These are phyloP conservation scores for Dicrostonyx torquatus DNA, from an alignment of 2,797 vertebrate genomes.

Conservation along the genomic window DNA sequence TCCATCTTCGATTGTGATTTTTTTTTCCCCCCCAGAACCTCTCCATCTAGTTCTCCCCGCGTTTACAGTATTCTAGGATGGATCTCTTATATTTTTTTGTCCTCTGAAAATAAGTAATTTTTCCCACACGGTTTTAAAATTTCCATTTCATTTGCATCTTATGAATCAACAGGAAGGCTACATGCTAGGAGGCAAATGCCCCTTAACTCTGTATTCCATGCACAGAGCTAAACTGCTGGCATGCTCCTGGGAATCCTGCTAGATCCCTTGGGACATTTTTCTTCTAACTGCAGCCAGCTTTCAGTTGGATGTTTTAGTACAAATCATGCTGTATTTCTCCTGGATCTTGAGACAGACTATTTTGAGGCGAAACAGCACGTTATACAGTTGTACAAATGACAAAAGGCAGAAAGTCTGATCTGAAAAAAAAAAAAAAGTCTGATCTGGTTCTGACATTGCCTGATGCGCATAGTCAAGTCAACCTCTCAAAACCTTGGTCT, in stretches of 20 bases:
- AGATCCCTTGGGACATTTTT: slow-evolving; percentile 50
- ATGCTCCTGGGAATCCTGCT: background rate
- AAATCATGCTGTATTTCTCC: slow-evolving; percentile 24
- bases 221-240: slow-evolving; percentile 43
- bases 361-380: background rate
- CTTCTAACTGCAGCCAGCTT: background rate
- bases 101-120: slow-evolving; percentile 60
- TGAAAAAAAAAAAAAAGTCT: background rate
- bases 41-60: slow-evolving; percentile 13
- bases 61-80: slow-evolving; percentile 23
- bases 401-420: background rate
- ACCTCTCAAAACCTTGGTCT: background rate
- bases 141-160: slow-evolving; percentile 68
- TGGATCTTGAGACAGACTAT: background rate
- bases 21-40: background rate
- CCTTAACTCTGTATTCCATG: slow-evolving; percentile 50
- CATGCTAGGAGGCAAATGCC: slow-evolving; percentile 19
- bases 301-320: background rate
- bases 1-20: slow-evolving; percentile 28
- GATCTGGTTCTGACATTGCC: background rate
- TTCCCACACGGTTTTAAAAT: slow-evolving; percentile 55
- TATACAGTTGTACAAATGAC: background rate
- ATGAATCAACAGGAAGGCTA: slow-evolving; percentile 42
- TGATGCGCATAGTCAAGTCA: background rate
- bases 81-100: slow-evolving; percentile 18